Evolutionary conservation across 92 coral and sea anemone species (phyloP).

Genomic region (Siderastrea siderea): DNA sequence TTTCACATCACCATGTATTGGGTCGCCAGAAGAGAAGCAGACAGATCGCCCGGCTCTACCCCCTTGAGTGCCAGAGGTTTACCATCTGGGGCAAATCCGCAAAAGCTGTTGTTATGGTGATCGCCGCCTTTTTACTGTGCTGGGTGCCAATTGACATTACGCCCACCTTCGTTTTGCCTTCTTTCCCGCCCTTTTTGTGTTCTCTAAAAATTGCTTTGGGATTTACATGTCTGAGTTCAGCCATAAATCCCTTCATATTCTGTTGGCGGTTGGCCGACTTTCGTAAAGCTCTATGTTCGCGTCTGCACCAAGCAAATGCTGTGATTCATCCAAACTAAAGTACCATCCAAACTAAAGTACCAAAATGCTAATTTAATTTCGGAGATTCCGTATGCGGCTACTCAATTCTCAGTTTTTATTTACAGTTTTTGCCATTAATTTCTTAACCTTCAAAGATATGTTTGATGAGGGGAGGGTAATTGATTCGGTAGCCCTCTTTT

Average conservation of each 20-base stretch:
- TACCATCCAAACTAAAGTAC: no score
- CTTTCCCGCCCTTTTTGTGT: not conserved
- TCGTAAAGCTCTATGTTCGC: not conserved
- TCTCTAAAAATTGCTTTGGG: not conserved
- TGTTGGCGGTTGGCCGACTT: slow-evolving; percentile 8
- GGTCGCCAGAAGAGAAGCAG: not conserved
- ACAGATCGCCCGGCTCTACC: not conserved
- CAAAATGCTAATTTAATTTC: no score
- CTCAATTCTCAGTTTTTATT: no score
- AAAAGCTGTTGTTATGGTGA: slow-evolving; percentile 2
- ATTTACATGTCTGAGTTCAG: not conserved
- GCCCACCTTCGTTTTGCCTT: not conserved
- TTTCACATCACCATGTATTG: not conserved
- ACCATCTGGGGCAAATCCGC: slow-evolving; percentile 13
- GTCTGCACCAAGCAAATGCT: not conserved
- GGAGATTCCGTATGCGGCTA: no score
- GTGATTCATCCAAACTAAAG: not conserved
- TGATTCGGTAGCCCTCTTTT: no score
- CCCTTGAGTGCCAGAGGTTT: not conserved
- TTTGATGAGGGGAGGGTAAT: no score
- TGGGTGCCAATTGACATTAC: slow-evolving; percentile 3
- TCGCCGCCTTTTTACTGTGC: not conserved
- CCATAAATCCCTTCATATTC: slow-evolving; percentile 11
- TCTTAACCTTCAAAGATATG: no score
- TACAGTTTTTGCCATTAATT: no score